Evolutionary conservation across 2,113 vertebrate species (phyloP).

Genomic region (Heteronetta atricapilla): DNA sequence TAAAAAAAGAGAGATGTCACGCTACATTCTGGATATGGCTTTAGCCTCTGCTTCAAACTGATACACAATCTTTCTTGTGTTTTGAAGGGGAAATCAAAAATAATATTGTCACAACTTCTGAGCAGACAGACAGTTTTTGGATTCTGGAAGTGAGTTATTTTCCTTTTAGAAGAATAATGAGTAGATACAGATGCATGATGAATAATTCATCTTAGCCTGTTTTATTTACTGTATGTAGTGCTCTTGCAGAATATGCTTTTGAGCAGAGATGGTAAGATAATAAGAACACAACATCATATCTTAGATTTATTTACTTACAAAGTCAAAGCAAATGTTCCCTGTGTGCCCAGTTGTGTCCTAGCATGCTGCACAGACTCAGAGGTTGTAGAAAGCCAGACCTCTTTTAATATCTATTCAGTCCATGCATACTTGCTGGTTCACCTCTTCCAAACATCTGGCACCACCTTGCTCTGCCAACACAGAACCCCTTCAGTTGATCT

Average conservation of each 20-base stretch:
- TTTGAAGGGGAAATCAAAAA: constrained; percentile 59
- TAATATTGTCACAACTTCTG: constrained; percentile 54
- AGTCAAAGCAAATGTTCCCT: constrained; percentile 25
- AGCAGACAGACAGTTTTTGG: constrained; percentile 29
- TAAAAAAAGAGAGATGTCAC: constrained; percentile 18
- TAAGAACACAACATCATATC: constrained; percentile 27
- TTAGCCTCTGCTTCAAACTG: constrained; percentile 9
- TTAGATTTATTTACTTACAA: constrained; percentile 50
- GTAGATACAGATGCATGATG: constrained; percentile 41
- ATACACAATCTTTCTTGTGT: constrained; percentile 47
- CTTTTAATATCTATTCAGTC: not conserved
- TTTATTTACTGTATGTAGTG: constrained; percentile 54
- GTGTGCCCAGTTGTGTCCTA: not conserved
- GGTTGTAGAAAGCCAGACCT: not conserved
- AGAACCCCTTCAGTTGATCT: not conserved
- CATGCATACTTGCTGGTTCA: not conserved
- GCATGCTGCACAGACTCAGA: not conserved
- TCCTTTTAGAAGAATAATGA: constrained; percentile 64
- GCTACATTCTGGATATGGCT: not conserved
- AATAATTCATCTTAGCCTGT: constrained; percentile 62
- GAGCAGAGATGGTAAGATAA: constrained; percentile 55
- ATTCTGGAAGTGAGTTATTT: constrained; percentile 33
- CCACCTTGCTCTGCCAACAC: not conserved
- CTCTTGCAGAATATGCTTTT: constrained; percentile 45
- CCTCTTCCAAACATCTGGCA: not conserved